These are phyloP conservation scores for Mya arenaria DNA, from an alignment of 1,140 invertebrate genomes.

Conservation along the genomic window DNA sequence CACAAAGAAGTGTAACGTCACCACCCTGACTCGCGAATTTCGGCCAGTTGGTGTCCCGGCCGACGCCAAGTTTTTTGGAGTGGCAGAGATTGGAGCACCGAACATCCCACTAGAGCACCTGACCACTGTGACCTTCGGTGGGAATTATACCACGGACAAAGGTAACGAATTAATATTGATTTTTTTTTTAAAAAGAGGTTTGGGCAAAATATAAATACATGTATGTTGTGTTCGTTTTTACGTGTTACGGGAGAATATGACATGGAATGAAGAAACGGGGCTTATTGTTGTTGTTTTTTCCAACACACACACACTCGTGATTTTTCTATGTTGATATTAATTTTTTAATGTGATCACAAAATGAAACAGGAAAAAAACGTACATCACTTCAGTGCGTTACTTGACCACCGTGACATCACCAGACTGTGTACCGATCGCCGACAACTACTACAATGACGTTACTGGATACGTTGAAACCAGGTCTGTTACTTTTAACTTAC, in stretches of 20 bases:
- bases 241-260: too few relatives aligned
- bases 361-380: too few relatives aligned
- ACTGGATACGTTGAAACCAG: slow-evolving; percentile 53
- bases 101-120: slow-evolving; percentile 65
- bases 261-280: too few relatives aligned
- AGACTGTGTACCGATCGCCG: slow-evolving; percentile 64
- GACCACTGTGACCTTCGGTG: slow-evolving; percentile 1
- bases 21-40: slow-evolving; percentile 68
- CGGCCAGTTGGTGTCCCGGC: slow-evolving; percentile 68
- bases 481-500: too few relatives aligned
- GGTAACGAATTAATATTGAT: too few relatives aligned
- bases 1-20: slow-evolving; percentile 68
- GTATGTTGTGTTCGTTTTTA: too few relatives aligned
- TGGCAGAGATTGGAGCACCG: slow-evolving; percentile 69
- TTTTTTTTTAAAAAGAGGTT: too few relatives aligned
- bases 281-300: too few relatives aligned
- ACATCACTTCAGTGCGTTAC: slow-evolving; percentile 49
- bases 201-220: too few relatives aligned
- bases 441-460: slow-evolving; percentile 55
- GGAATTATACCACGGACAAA: background rate
- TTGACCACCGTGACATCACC: slow-evolving; percentile 60
- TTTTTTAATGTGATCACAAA: too few relatives aligned
- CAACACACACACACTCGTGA: too few relatives aligned
- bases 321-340: too few relatives aligned
- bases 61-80: slow-evolving; percentile 64